phyloP scores from a whole-genome alignment of 2,113 vertebrate species.

The Thymallus thymallus region DNA sequence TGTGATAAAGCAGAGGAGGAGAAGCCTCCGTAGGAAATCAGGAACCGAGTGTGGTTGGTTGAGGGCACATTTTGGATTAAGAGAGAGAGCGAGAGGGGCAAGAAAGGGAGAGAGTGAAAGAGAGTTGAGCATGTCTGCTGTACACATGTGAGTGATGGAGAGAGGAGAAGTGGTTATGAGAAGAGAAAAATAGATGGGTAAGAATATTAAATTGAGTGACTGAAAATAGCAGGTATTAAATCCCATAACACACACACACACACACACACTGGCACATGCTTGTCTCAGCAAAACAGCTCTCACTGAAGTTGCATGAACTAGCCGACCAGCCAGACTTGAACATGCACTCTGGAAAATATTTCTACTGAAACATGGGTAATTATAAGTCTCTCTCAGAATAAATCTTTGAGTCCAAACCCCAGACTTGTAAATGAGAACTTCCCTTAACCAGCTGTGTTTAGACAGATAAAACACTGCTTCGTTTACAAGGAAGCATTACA shows the following conservation, averaged over 20 bases:
- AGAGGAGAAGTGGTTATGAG: no score
- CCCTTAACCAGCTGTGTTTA: neutral
- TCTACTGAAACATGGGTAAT: conserved; percentile 1
- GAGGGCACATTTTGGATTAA: no score
- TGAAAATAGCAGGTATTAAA: neutral
- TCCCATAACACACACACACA: neutral
- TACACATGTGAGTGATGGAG: neutral
- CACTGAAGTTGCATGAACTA: neutral
- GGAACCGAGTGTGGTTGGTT: no score
- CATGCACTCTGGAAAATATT: neutral
- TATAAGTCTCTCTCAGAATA: neutral
- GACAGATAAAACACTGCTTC: neutral
- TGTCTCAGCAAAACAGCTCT: neutral
- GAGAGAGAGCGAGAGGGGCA: no score
- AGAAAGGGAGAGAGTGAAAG: neutral
- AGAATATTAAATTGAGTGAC: no score
- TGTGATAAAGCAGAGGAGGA: no score
- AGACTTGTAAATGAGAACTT: neutral
- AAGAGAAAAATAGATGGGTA: no score
- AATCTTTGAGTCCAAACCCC: neutral
- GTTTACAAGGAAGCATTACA: no score
- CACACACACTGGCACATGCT: neutral
- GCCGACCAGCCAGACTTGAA: neutral
- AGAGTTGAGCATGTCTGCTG: neutral
- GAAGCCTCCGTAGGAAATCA: no score